phyloP scores from a whole-genome alignment of 2,797 vertebrate species.

The Acipenser oxyrinchus region DNA sequence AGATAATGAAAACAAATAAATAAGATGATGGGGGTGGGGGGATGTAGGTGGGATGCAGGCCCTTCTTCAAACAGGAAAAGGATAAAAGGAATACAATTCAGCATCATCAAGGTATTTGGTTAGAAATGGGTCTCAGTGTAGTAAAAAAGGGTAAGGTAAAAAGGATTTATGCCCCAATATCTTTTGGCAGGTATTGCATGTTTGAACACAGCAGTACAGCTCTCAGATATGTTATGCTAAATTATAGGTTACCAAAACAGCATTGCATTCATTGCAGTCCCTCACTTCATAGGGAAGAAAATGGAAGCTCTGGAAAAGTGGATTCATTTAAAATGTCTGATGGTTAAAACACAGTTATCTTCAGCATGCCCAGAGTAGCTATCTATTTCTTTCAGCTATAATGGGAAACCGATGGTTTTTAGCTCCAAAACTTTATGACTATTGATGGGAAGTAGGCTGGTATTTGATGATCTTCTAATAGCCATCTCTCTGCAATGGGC shows the following conservation, averaged over 20 bases:
- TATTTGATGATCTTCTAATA: conserved; percentile 36
- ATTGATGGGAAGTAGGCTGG: conserved; percentile 39
- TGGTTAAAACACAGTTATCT: conserved; percentile 61
- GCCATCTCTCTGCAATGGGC: conserved; percentile 31
- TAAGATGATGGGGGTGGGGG: no score
- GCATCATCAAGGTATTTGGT: no score
- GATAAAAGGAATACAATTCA: no score
- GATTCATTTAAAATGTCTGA: conserved; percentile 62
- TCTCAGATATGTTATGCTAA: conserved; percentile 46
- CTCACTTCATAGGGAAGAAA: conserved; percentile 54
- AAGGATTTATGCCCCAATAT: conserved; percentile 28
- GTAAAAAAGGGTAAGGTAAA: no score
- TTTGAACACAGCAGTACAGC: conserved; percentile 52
- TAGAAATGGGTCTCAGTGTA: no score
- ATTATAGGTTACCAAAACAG: conserved; percentile 64
- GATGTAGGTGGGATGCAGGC: no score
- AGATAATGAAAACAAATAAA: no score
- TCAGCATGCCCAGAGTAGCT: conserved; percentile 49
- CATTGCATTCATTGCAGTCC: conserved; percentile 66
- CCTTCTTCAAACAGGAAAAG: conserved; percentile 36
- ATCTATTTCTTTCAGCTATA: conserved; percentile 62
- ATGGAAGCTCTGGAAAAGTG: conserved; percentile 52
- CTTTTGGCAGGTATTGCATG: conserved; percentile 53
- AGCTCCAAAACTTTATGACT: conserved; percentile 52
- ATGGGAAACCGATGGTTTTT: conserved; percentile 69